Base-by-base conservation (phyloP, 2,888 invertebrate genomes). In the Philereme vetulata region DNA sequence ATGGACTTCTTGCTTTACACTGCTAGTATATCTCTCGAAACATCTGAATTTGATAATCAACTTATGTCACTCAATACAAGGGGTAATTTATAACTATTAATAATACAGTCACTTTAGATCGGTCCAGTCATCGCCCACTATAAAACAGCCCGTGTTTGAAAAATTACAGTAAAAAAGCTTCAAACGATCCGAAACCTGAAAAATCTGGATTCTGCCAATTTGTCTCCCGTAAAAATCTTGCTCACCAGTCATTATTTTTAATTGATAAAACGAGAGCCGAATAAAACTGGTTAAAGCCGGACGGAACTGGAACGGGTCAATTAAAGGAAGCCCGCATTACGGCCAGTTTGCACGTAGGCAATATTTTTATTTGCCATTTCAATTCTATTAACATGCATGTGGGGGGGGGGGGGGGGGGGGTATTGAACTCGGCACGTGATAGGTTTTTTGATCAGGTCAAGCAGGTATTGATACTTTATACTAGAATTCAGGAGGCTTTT, bases 351-450 rank as follows among this genome's bases (percentile, higher is more conserved):
- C 72, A 74, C 78, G 75, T 76, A 70, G 67, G 66, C 72, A 47
- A 72, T 76, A 77, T 72, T 78, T 77, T 78, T 76, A 74, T 78
- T 74, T 72, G 64, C 60, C 66, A 60, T 70, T 68, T 66, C 66
- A 67, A 53, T 44, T 52, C 55, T 56, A 75, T 78, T 76, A 77
- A 76, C 72, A 79, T 79, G 76, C 75, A 77, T 70, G 68, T 66
- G 59, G 64, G 56, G n/a, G n/a, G n/a, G n/a, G n/a, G n/a, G n/a
- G n/a, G n/a, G n/a, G n/a, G n/a, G n/a, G n/a, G 49, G 69, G 66
- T 78, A 77, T 78, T 76, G 72, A 75, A 75, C 66, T 65, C 50
- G 57, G 49, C 8, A 80, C 79, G 79, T 80, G 79, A 69, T 64
- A 38, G 48, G 77, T 56, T 32, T 75, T 51, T 48, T 57, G 67